Evolutionary conservation across 2,113 vertebrate genomes (phyloP).

Genomic region (Engystomops pustulosus): DNA sequence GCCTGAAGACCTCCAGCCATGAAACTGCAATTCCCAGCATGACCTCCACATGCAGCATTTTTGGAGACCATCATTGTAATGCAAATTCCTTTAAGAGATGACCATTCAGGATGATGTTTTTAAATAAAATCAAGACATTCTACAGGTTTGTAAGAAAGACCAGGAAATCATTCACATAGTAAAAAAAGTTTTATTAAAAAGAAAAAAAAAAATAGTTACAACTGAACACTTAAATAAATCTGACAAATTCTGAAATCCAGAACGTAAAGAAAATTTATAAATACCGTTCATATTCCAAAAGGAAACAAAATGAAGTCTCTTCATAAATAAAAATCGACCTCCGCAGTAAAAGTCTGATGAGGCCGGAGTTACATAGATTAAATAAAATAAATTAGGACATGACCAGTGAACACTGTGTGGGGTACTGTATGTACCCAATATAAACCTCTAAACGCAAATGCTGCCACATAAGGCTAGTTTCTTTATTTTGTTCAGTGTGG

Average conservation of each 20-base stretch:
- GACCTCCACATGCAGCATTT: no score
- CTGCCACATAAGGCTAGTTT: neutral
- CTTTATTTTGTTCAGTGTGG: slow-evolving; percentile 34
- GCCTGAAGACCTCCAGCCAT: no score
- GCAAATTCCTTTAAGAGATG: no score
- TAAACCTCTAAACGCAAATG: slow-evolving; percentile 38
- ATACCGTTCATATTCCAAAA: slow-evolving; percentile 51
- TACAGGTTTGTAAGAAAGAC: no score
- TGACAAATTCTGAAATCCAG: slow-evolving; percentile 43
- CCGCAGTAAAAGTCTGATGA: slow-evolving; percentile 9
- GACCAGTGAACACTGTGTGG: slow-evolving; percentile 57
- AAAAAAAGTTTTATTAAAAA: slow-evolving; percentile 55
- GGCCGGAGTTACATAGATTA: slow-evolving; percentile 50
- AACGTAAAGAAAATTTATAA: slow-evolving; percentile 55
- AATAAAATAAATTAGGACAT: slow-evolving; percentile 60
- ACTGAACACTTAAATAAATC: slow-evolving; percentile 56
- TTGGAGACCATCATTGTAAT: no score
- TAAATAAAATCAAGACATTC: no score
- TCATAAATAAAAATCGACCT: slow-evolving; percentile 35
- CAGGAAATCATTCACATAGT: neutral
- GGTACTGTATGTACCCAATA: slow-evolving; percentile 48
- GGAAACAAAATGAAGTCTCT: slow-evolving; percentile 23
- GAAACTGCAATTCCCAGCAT: no score
- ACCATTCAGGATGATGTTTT: no score
- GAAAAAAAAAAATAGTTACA: slow-evolving; percentile 54